A percentile compares a stretch with the other conserved stretches of the same genome.
Conservation (phyloP, 2,888 invertebrate genomes). For the Serripes groenlandicus region DNA sequence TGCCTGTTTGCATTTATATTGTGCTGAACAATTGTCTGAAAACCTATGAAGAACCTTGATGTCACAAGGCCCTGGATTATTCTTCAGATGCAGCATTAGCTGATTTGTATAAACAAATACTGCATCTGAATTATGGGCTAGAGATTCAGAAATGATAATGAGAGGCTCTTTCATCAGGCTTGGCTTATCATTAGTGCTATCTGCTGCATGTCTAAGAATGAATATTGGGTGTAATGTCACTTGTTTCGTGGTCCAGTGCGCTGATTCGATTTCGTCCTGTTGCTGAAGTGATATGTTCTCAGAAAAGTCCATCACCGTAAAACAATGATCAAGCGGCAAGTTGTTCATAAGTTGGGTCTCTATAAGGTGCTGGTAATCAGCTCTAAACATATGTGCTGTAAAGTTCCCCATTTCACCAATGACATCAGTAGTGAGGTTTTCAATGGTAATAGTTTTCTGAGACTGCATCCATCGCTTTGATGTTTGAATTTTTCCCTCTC, state of each 20-base stretch:
- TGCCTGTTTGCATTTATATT: slow-evolving; percentile 40
- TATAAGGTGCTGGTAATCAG: not conserved
- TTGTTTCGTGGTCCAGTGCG: not conserved
- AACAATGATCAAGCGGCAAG: not conserved
- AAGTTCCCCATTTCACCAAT: not conserved
- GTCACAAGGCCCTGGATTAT: slow-evolving; percentile 26
- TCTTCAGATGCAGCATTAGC: slow-evolving; percentile 15
- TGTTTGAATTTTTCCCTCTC: too few relatives aligned
- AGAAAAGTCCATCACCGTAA: not conserved
- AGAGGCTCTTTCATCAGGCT: not conserved
- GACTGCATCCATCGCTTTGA: too few relatives aligned
- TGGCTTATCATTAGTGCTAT: not conserved
- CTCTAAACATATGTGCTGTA: not conserved
- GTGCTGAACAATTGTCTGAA: slow-evolving; percentile 31
- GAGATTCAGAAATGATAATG: not conserved
- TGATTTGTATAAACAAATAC: slow-evolving; percentile 31
- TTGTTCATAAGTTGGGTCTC: not conserved
- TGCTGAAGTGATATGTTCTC: not conserved
- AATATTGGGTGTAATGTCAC: slow-evolving; percentile 35
- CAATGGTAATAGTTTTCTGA: too few relatives aligned
- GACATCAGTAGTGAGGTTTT: too few relatives aligned
- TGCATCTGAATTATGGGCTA: slow-evolving; percentile 9
- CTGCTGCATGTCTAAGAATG: slow-evolving; percentile 2
- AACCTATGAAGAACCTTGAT: slow-evolving; percentile 34
- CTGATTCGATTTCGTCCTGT: not conserved